Conservation (phyloP, 2,113 vertebrate species). For the Melanerpes formicivorus region DNA sequence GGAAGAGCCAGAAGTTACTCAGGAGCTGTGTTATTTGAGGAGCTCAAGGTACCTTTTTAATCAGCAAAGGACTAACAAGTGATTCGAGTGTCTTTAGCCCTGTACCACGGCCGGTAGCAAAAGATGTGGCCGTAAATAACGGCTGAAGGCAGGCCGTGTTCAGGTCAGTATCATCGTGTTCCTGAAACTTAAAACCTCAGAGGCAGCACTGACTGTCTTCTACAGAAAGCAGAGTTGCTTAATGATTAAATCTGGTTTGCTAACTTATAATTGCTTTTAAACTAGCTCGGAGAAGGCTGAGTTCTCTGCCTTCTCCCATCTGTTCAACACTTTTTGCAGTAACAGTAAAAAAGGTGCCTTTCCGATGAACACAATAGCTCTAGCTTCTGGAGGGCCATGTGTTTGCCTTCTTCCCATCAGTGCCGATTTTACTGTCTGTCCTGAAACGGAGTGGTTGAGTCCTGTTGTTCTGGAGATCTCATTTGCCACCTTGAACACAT, state of each 20-base stretch:
- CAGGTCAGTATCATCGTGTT: neutral
- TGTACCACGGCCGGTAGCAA: neutral
- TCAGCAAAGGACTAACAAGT: neutral
- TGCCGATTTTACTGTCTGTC: neutral
- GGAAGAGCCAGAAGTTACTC: neutral
- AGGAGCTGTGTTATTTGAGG: neutral
- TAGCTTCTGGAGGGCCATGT: neutral
- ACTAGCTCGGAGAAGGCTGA: neutral
- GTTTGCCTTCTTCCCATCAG: neutral
- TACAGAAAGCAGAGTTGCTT: neutral
- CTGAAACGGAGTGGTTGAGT: neutral
- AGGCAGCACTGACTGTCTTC: neutral
- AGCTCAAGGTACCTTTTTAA: neutral
- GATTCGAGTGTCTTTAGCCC: neutral
- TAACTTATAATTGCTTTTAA: neutral
- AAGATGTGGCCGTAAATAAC: neutral
- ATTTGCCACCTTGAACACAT: neutral
- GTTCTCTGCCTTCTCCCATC: neutral
- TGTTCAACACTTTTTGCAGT: neutral
- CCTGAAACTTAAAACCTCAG: neutral
- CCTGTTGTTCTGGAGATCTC: neutral
- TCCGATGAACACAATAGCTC: neutral
- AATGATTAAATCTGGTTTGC: neutral
- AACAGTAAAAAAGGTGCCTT: neutral
- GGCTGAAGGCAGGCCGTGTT: neutral